phyloP scores from a whole-genome alignment of 2,113 vertebrate species.

The Amphilophus citrinellus region DNA sequence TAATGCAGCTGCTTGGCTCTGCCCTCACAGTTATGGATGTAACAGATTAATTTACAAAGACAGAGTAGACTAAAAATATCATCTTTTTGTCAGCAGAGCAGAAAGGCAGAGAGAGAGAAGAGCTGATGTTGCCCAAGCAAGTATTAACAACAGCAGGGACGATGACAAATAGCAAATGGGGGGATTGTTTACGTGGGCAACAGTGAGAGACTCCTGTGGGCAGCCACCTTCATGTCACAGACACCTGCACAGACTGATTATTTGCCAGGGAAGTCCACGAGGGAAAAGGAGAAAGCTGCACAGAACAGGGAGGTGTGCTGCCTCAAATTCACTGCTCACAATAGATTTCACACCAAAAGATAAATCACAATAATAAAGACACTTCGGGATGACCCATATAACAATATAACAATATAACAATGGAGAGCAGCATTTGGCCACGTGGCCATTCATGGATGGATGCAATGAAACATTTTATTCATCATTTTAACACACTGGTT shows the following conservation, averaged over 20 bases:
- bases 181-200: conserved; percentile 7
- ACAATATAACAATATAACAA: background rate
- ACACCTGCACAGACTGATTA: background rate
- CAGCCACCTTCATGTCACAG: conserved; percentile 26
- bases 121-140: conserved; percentile 19
- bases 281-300: background rate
- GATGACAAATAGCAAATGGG: conserved; percentile 41
- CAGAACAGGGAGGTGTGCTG: background rate
- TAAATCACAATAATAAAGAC: background rate
- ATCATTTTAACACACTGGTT: background rate
- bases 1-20: conserved; percentile 51
- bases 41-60: conserved; percentile 42
- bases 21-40: conserved; percentile 42
- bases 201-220: background rate
- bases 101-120: conserved; percentile 1
- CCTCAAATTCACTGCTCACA: background rate
- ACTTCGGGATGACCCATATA: background rate
- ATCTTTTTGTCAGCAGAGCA: conserved; percentile 31
- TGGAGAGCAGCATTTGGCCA: background rate
- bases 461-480: background rate
- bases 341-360: background rate
- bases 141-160: background rate
- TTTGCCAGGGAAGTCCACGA: background rate
- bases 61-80: conserved; percentile 61
- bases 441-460: background rate